Percentiles rank a stretch among this genome's conserved stretches.
These are phyloP conservation scores for Petroica traversi DNA, from an alignment of 2,113 vertebrate genomes.

Conservation along the genomic window DNA sequence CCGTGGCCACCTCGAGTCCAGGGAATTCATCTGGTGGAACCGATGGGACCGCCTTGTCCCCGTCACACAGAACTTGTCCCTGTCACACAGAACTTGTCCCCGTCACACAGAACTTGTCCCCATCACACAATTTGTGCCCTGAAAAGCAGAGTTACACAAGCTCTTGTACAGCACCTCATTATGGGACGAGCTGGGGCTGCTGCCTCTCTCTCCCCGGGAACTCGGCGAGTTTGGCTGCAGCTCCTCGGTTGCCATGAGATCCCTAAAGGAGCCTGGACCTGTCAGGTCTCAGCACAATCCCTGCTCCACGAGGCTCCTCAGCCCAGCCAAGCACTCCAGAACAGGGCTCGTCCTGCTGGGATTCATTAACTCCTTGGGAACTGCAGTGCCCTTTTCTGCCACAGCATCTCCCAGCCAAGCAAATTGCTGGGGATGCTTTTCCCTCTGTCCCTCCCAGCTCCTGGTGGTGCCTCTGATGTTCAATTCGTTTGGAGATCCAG, in stretches of 20 bases:
- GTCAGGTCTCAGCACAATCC: background rate
- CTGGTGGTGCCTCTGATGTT: background rate
- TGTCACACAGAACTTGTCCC: background rate
- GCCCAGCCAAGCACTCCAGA: background rate
- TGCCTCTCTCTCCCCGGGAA: background rate
- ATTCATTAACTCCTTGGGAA: background rate
- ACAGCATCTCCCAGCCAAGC: background rate
- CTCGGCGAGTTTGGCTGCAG: background rate
- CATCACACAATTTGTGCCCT: background rate
- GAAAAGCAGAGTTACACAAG: slow-evolving; percentile 27
- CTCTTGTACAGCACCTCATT: slow-evolving; percentile 23
- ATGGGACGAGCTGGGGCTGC: background rate
- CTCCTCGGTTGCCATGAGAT: slow-evolving; percentile 26
- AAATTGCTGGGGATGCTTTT: background rate
- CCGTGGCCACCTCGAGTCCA: background rate
- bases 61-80: background rate
- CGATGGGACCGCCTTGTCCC: background rate
- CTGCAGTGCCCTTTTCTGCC: background rate
- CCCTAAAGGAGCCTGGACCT: background rate
- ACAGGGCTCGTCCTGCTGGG: background rate
- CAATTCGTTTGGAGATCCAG: background rate
- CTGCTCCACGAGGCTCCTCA: background rate
- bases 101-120: background rate
- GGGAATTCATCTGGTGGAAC: slow-evolving; percentile 14
- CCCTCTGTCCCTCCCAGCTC: background rate